Conservation (phyloP, 2,797 vertebrate genomes). For the Hemibagrus guttatus region DNA sequence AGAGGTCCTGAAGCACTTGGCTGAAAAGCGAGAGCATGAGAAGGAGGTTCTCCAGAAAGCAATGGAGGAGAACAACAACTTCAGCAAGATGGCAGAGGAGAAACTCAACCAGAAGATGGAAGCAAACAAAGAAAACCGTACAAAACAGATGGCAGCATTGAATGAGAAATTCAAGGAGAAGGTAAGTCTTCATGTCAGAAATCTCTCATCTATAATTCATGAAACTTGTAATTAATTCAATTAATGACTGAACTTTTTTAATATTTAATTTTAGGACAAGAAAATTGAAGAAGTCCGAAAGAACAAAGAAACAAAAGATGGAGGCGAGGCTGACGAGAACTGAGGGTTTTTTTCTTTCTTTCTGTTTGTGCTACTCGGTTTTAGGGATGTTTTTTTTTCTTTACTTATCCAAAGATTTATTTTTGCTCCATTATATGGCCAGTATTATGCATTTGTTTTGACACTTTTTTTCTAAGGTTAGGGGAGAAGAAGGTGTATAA, state of each 20-base stretch:
- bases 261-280: constrained; percentile 81
- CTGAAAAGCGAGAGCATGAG: constrained; percentile 90
- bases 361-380: constrained; percentile 44
- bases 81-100: constrained; percentile 91
- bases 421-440: constrained; percentile 61
- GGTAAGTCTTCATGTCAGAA: constrained; percentile 65
- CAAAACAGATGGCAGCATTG: constrained; percentile 88
- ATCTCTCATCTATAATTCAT: not conserved
- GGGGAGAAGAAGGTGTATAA: constrained; percentile 43
- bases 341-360: constrained; percentile 51
- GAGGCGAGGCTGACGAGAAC: constrained; percentile 60
- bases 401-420: constrained; percentile 72
- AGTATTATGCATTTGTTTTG: constrained; percentile 56
- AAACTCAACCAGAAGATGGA: constrained; percentile 95
- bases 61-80: constrained; percentile 88
- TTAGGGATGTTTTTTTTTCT: constrained; percentile 49
- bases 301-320: constrained; percentile 90
- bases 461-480: constrained; percentile 55
- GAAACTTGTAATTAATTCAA: not conserved
- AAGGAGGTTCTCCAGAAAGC: constrained; percentile 94
- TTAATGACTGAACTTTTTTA: not conserved
- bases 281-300: constrained; percentile 91
- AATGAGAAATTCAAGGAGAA: constrained; percentile 93
- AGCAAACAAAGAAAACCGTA: constrained; percentile 91
- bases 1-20: constrained; percentile 88